A percentile compares a stretch with the other conserved stretches of the same genome.
Conservation (phyloP, 2,888 invertebrate genomes). For the Tridacna crocea region DNA sequence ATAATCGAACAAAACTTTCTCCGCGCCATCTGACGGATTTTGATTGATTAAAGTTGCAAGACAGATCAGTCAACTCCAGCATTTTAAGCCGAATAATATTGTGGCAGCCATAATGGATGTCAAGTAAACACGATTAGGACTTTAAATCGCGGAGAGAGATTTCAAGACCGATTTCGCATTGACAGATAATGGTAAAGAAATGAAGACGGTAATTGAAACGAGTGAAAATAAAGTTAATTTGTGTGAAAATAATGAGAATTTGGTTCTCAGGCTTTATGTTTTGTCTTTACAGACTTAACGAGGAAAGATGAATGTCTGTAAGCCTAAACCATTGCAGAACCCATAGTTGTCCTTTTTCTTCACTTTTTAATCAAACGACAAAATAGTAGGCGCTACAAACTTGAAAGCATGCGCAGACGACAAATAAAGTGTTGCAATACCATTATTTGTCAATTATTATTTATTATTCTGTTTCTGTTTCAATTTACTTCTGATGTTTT, state of each 20-base stretch:
- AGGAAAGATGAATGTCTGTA: background rate
- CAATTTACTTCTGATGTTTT: no score
- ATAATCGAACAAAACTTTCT: conserved; percentile 40
- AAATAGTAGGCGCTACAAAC: no score
- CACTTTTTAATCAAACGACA: no score
- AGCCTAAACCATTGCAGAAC: no score
- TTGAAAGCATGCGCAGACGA: no score
- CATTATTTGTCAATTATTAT: no score
- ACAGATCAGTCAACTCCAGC: conserved; percentile 45
- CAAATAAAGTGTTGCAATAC: no score
- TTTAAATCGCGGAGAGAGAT: conserved; percentile 55
- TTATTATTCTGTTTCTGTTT: no score
- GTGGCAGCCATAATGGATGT: conserved; percentile 59
- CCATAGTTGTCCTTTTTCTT: no score
- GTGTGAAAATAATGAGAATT: conserved; percentile 56
- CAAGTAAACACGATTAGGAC: conserved; percentile 63
- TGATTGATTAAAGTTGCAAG: conserved; percentile 60
- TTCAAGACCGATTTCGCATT: conserved; percentile 49
- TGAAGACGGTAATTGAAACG: conserved; percentile 51
- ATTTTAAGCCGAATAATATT: conserved; percentile 62
- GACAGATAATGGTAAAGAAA: conserved; percentile 60
- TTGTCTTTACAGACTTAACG: conserved; percentile 21
- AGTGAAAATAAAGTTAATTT: conserved; percentile 48
- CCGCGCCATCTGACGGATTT: conserved; percentile 46
- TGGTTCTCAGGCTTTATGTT: conserved; percentile 42